Base-by-base conservation (phyloP, 2,113 vertebrate species). In the Notarius lentiginosus region DNA sequence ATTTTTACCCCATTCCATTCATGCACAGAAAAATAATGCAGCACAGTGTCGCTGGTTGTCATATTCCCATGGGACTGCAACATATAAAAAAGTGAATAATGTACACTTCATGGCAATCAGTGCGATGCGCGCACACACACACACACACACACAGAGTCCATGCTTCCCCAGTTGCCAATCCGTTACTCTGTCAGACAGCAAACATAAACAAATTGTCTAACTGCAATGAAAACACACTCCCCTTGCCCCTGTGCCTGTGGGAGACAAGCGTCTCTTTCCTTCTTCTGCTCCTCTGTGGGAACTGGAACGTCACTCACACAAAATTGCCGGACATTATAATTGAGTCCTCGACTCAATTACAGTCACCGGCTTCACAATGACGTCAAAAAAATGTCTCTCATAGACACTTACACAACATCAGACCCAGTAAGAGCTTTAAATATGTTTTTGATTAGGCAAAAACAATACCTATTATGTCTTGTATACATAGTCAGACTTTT, bases 171-270 rank as follows among this genome's bases (percentile, higher is more conserved):
- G 12, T 51, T 10, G 86, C 89, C 90, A 63, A 22, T 87, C 87
- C 60, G 20, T 88, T 89, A 88, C 90, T 79, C 84, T 84, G 84
- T 80, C 88, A 89, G 55, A 82, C 51, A 17, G 1, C 7, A 84
- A 90, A 79, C 66, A 82, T 90, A 90, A 60, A 65, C 58, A 86
- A 84, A 90, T 84, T 58, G 63, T 89, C 84, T 76, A 68, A 84
- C 86, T 80, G 86, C 87, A 89, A 86, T 82, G 84, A 88, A 58
- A 76, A 91, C 84, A 79, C 30, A 0, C 87, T 68, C 30, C 82
- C 76, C 73, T 60, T 0, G 83, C 1, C 0, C 86, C 61, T 73
- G 47, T 0, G 22, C 11, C 51, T 18, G 76, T 22, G 80, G 66
- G 0, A 12, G 82, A 76, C 86, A 56, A 0, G 70, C 85, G 65